These are phyloP conservation scores for Tyto alba DNA, from an alignment of 2,113 vertebrate genomes.

Conservation along the genomic window DNA sequence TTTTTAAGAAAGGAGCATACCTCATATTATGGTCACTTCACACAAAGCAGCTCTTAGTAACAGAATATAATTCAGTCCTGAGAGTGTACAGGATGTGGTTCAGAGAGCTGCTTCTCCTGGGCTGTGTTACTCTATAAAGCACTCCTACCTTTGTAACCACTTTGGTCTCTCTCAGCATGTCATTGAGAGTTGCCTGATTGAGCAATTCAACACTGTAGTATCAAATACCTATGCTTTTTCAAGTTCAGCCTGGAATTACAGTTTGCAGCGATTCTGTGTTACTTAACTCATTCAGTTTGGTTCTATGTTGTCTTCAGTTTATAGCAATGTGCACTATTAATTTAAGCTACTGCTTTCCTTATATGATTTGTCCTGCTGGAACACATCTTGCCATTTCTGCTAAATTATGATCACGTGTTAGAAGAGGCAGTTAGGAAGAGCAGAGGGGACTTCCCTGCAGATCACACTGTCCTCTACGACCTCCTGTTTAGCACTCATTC, in stretches of 20 bases:
- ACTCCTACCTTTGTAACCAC: neutral
- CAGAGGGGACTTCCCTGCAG: neutral
- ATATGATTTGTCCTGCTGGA: neutral
- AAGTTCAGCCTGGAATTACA: neutral
- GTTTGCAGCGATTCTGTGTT: neutral
- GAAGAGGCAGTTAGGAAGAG: neutral
- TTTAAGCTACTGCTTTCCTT: neutral
- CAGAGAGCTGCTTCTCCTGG: neutral
- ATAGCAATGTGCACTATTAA: neutral
- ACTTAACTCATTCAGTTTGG: neutral
- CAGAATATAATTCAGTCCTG: neutral
- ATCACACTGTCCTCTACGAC: neutral
- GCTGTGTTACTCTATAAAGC: neutral
- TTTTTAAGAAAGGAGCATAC: neutral
- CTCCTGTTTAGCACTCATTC: neutral
- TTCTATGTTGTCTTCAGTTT: neutral
- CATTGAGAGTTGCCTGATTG: neutral
- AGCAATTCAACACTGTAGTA: neutral
- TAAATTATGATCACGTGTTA: neutral
- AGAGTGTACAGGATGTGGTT: neutral
- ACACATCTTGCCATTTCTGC: neutral
- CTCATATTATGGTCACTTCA: neutral
- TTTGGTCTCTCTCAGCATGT: neutral
- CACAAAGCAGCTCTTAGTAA: neutral
- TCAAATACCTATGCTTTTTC: neutral